A percentile compares a stretch with the other conserved stretches of the same genome.
phyloP scores from a whole-genome alignment of 2,797 vertebrate species.

The Yasuhikotakia modesta region DNA sequence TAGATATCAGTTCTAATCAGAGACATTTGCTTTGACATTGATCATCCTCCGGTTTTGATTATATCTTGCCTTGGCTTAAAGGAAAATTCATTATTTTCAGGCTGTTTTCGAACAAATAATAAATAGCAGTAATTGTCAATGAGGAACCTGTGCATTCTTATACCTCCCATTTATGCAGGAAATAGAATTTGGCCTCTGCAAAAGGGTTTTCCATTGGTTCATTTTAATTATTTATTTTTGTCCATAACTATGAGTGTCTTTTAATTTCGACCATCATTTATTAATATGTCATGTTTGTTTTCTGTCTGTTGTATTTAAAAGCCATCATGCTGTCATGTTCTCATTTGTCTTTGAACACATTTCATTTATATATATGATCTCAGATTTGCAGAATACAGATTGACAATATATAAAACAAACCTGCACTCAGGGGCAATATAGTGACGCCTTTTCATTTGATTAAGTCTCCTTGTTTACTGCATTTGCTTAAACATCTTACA shows the following conservation, averaged over 20 bases:
- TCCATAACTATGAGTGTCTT: conserved; percentile 10
- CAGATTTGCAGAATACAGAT: conserved; percentile 18
- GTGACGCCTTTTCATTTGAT: conserved; percentile 44
- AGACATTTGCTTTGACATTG: conserved; percentile 29
- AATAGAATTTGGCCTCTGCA: conserved; percentile 18
- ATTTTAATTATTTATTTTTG: conserved; percentile 36
- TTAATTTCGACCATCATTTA: conserved; percentile 1
- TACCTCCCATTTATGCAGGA: conserved; percentile 34
- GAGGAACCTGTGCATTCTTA: conserved; percentile 51
- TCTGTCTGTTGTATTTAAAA: conserved; percentile 21
- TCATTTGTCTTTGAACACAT: conserved; percentile 1
- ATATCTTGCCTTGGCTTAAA: conserved; percentile 19
- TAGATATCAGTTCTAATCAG: neutral
- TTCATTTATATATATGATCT: conserved; percentile 8
- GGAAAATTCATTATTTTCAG: conserved; percentile 17
- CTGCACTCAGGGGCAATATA: conserved; percentile 30
- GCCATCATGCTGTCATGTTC: neutral
- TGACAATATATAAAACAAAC: conserved; percentile 34
- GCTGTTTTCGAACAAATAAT: conserved; percentile 25
- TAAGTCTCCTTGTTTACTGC: conserved; percentile 31
- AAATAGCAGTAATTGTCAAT: conserved; percentile 35
- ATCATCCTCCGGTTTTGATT: conserved; percentile 21
- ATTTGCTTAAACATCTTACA: neutral
- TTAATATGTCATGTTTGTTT: neutral
- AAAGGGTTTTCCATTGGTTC: conserved; percentile 8